These are phyloP conservation scores for Eciton burchellii DNA, from an alignment of 1,140 invertebrate species.

Conservation along the genomic window DNA sequence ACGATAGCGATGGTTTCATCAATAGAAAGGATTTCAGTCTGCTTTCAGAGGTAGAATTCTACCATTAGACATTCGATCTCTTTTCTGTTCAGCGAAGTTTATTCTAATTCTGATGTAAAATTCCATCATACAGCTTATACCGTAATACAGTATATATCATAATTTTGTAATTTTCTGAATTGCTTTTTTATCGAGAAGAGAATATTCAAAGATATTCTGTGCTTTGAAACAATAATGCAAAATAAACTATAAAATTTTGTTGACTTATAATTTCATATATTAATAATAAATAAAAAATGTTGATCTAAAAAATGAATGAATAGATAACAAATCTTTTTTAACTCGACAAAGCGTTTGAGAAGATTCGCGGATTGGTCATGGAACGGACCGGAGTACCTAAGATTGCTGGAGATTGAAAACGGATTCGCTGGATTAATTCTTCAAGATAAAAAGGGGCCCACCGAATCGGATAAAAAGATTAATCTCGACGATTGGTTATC, in stretches of 20 bases:
- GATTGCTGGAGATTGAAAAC: conserved; percentile 88
- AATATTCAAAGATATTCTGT: background rate
- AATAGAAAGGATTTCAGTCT: conserved; percentile 89
- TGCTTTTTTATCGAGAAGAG: background rate
- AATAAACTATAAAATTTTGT: background rate
- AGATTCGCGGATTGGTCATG: conserved; percentile 91
- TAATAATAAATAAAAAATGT: background rate
- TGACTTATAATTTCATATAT: conserved; percentile 13
- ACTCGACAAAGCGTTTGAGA: conserved; percentile 86
- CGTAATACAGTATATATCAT: too few relatives aligned
- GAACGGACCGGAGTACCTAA: conserved; percentile 89
- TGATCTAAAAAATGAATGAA: background rate
- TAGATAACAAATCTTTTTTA: background rate
- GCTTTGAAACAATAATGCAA: background rate
- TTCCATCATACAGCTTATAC: too few relatives aligned
- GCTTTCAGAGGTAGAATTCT: conserved; percentile 88
- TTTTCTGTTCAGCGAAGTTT: background rate
- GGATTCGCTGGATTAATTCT: conserved; percentile 67
- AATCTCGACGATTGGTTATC: conserved; percentile 87
- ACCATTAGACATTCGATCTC: conserved; percentile 1
- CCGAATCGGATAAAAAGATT: conserved; percentile 59
- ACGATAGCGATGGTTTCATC: conserved; percentile 90
- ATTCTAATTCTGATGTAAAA: background rate
- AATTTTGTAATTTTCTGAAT: background rate
- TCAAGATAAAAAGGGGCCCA: conserved; percentile 6